Percentiles rank a stretch among this genome's conserved stretches.
These are phyloP conservation scores for Dilophus febrilis DNA, from an alignment of 2,888 invertebrate species.

Conservation along the genomic window DNA sequence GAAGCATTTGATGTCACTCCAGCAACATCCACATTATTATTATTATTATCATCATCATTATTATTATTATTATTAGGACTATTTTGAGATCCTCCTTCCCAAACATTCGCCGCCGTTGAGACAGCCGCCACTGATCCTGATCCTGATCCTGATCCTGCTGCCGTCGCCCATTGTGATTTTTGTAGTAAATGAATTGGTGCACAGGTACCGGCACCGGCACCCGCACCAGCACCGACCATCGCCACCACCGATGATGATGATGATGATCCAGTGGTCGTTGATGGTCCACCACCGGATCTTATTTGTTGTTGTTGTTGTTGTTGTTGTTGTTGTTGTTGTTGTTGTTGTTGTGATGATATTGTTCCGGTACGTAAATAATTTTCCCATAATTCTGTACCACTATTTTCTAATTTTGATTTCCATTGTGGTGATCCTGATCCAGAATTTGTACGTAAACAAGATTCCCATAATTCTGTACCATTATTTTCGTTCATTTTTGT, in stretches of 20 bases:
- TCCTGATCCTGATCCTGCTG: not conserved
- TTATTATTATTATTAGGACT: no score
- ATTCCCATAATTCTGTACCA: constrained; percentile 83
- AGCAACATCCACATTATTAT: no score
- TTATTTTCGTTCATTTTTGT: constrained; percentile 77
- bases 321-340: no score
- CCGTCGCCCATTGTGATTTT: constrained; percentile 29
- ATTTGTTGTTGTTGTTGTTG: constrained; percentile 25
- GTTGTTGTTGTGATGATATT: no score
- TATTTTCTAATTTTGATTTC: constrained; percentile 90
- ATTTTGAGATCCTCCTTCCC: no score
- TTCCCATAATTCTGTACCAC: constrained; percentile 84
- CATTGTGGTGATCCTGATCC: constrained; percentile 61
- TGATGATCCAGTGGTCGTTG: constrained; percentile 48
- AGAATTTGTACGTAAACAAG: constrained; percentile 76
- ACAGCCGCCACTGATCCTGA: no score
- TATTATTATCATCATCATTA: no score
- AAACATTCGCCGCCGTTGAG: no score
- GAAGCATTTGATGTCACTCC: no score
- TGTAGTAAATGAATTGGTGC: no score
- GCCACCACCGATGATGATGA: no score
- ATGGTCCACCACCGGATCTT: constrained; percentile 20
- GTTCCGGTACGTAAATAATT: constrained; percentile 75
- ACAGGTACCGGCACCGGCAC: constrained; percentile 15
- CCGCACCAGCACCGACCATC: constrained; percentile 10